A percentile compares a stretch with the other conserved stretches of the same genome.
phyloP scores from a whole-genome alignment of 1,140 invertebrate genomes.

The Diploscapter pachys region DNA sequence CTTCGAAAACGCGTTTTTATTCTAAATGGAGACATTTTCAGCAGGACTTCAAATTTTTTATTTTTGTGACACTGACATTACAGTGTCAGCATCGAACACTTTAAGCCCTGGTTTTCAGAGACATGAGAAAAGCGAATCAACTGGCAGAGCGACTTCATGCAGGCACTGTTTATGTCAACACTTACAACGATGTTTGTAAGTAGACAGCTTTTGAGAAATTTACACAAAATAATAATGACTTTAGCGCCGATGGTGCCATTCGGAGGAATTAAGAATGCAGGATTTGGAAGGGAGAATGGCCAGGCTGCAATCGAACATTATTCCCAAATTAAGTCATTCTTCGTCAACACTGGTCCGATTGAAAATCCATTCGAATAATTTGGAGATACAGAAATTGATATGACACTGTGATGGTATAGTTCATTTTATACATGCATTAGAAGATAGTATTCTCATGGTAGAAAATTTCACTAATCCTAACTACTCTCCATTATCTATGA shows the following conservation, averaged over 20 bases:
- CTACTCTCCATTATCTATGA: too few species aligned
- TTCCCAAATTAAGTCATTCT: slow-evolving; percentile 67
- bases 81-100: too few species aligned
- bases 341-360: slow-evolving; percentile 59
- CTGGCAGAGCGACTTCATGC: slow-evolving; percentile 61
- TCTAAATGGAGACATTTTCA: too few species aligned
- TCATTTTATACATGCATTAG: too few species aligned
- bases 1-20: too few species aligned
- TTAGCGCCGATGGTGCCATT: slow-evolving; percentile 53
- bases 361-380: slow-evolving; percentile 47
- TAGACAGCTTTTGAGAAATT: neutral
- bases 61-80: too few species aligned
- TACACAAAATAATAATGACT: slow-evolving; percentile 1
- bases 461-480: too few species aligned
- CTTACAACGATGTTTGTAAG: slow-evolving; percentile 54
- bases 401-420: too few species aligned
- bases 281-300: slow-evolving; percentile 63
- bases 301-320: slow-evolving; percentile 63
- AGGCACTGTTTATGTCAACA: slow-evolving; percentile 64
- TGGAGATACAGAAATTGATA: too few species aligned
- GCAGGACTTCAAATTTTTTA: too few species aligned
- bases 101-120: too few species aligned
- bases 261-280: slow-evolving; percentile 53
- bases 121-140: slow-evolving; percentile 50
- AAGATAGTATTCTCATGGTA: too few species aligned